Percentiles rank a stretch among this genome's conserved stretches.
Conservation (phyloP, 2,113 vertebrate species). For the Naja naja region DNA sequence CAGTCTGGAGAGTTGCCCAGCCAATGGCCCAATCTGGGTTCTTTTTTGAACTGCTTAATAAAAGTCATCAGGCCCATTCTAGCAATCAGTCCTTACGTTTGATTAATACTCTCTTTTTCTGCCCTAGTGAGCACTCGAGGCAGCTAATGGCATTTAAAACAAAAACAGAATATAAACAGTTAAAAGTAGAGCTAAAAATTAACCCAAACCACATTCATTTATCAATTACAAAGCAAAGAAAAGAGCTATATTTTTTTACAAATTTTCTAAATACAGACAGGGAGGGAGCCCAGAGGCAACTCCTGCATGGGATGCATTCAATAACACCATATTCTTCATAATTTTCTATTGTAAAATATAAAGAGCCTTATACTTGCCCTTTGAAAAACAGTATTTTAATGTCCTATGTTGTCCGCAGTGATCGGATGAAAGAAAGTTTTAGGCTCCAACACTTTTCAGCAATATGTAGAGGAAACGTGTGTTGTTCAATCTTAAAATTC, state of each 20-base stretch:
- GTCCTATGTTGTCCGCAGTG: background rate
- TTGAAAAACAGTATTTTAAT: background rate
- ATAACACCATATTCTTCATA: background rate
- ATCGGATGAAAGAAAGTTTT: background rate
- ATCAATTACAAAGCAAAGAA: background rate
- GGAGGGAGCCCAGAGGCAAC: background rate
- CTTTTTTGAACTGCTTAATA: background rate
- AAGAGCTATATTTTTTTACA: background rate
- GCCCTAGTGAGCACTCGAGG: background rate
- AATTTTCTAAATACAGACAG: background rate
- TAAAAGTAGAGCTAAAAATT: background rate
- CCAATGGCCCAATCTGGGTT: background rate
- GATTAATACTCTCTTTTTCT: background rate
- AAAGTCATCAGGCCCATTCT: background rate
- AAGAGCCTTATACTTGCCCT: background rate
- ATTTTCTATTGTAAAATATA: background rate
- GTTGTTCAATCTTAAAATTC: background rate
- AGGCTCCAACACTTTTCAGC: background rate
- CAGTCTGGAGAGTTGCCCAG: background rate
- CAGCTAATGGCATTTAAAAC: background rate
- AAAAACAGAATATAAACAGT: background rate
- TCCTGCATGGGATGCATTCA: background rate
- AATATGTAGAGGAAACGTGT: background rate
- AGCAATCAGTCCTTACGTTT: background rate
- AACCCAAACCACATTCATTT: background rate